phyloP scores from a whole-genome alignment of 2,113 vertebrate genomes.

The Egretta garzetta region DNA sequence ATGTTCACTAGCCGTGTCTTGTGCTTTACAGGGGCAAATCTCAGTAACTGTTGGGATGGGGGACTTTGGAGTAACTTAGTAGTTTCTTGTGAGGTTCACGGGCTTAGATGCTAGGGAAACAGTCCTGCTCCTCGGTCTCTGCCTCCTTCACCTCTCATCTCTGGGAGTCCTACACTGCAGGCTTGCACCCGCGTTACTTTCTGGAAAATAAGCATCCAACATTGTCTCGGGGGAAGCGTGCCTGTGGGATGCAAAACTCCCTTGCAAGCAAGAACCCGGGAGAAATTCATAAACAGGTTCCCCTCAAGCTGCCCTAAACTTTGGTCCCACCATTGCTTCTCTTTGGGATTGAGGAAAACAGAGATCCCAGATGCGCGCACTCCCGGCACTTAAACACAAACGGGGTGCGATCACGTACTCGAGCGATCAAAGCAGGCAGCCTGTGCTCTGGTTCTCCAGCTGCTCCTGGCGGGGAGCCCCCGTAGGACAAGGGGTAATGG shows the following conservation, averaged over 20 bases:
- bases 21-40: accelerated
- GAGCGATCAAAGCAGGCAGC: accelerated
- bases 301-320: not conserved
- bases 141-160: not conserved
- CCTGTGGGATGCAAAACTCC: not conserved
- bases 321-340: accelerated
- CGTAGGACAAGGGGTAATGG: too few relatives aligned
- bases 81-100: too few relatives aligned
- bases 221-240: accelerated
- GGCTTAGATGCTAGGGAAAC: not conserved
- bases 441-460: not conserved
- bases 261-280: not conserved
- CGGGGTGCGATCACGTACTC: accelerated
- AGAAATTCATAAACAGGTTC: not conserved
- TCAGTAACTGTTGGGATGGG: not conserved
- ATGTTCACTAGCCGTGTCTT: not conserved
- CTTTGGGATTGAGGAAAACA: not conserved
- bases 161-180: not conserved
- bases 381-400: accelerated
- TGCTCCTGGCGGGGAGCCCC: not conserved
- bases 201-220: not conserved
- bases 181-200: accelerated
- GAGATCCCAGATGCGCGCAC: accelerated
- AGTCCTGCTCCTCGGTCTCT: not conserved
- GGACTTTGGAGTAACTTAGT: not conserved